Base-by-base conservation (phyloP, 2,888 invertebrate genomes). In the Stenodera caucasica region DNA sequence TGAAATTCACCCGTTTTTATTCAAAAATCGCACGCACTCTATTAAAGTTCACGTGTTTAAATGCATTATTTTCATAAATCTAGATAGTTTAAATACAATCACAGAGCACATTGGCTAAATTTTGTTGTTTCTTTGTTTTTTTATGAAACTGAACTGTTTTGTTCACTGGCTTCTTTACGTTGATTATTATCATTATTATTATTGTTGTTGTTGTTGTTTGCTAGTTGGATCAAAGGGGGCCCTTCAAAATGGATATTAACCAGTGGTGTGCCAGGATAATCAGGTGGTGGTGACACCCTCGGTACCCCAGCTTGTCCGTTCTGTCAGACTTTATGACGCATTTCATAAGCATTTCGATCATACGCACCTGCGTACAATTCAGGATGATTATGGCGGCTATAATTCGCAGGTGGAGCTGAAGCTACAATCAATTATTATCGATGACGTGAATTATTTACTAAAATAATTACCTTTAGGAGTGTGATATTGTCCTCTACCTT, bases 311-410 rank as follows among this genome's bases (percentile, higher is more conserved):
- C 65, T 58, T 68, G 71, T 64, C 72, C 76, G 68, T 78, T 75
- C 74, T 81, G 84, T 86, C 85, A 86, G 80, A 86, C 89, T 82
- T 90, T 90, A 78, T 89, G 88, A 65, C 89, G 86, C 89, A 90
- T 88, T 83, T 90, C 90, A 82, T 88, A 88, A 73, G 87, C 84
- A 79, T 86, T 84, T 67, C 82, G 71, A 73, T 87, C 86, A 82
- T 90, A 90, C 62, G 90, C 90, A 73, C 88, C 88, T 66, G 90
- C 90, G 82, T 90, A 90, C 62, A 88, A 82, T 79, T 89, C 88
- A 62, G 83, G 82, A 70, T 81, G 84, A 70, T 80, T 84, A 82
- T 70, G 71, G 81, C 77, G 75, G 58, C 63, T 72, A 64, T 70
- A 74, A 67, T 70, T 70, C 45, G 70, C 67, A 21, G 80, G 80